phyloP scores from a whole-genome alignment of 2,888 invertebrate genomes.

The Bibio marci region DNA sequence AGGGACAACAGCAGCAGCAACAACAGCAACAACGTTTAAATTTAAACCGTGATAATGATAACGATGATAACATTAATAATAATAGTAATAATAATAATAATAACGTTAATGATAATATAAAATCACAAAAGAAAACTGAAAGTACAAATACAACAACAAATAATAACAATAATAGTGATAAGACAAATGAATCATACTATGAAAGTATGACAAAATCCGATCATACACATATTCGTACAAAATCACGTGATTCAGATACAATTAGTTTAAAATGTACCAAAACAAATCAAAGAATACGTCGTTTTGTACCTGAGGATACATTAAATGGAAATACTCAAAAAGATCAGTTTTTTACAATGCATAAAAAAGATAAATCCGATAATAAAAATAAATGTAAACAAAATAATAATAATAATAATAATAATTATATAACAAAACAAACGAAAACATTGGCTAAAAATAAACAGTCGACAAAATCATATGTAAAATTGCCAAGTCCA shows the following conservation, averaged over 20 bases:
- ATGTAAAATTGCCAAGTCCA: conserved; percentile 12
- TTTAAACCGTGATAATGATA: neutral
- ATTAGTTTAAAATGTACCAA: conserved; percentile 12
- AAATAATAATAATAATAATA: conserved; percentile 1
- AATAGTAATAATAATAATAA: neutral
- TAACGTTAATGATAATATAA: too few species aligned
- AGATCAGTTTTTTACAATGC: neutral
- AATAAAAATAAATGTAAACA: conserved; percentile 6
- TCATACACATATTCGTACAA: conserved; percentile 10
- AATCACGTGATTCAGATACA: conserved; percentile 10
- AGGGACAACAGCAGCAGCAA: neutral
- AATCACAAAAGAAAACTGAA: conserved; percentile 7
- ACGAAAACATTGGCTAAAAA: conserved; percentile 1
- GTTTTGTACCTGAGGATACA: neutral
- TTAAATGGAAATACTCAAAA: neutral
- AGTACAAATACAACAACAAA: conserved; percentile 6
- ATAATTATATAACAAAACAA: conserved; percentile 3
- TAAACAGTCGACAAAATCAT: neutral
- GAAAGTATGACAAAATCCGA: conserved; percentile 10
- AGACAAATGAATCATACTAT: conserved; percentile 7
- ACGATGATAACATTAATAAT: too few species aligned
- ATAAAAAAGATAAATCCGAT: neutral
- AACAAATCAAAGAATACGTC: conserved; percentile 10
- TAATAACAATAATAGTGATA: too few species aligned
- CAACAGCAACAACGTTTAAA: neutral